phyloP scores from a whole-genome alignment of 2,888 invertebrate genomes.

The Oligia fasciuncula region DNA sequence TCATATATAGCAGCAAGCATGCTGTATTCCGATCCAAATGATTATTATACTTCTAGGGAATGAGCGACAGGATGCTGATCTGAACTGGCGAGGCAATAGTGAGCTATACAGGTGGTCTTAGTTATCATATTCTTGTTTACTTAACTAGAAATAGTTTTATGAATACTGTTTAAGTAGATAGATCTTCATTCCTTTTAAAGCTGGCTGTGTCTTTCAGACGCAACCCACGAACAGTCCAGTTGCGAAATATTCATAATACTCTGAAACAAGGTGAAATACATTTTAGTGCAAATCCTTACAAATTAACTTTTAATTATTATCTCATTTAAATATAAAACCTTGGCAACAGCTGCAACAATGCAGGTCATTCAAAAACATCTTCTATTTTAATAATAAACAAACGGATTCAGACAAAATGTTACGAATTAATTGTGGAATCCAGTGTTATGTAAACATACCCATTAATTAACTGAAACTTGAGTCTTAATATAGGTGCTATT shows the following conservation, averaged over 20 bases:
- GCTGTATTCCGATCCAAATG: slow-evolving; percentile 33
- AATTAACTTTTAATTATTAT: slow-evolving; percentile 24
- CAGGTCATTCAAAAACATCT: slow-evolving; percentile 30
- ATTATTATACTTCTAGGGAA: slow-evolving; percentile 50
- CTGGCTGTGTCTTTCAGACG: slow-evolving; percentile 79
- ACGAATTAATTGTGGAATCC: slow-evolving; percentile 33
- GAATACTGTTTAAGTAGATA: slow-evolving; percentile 89
- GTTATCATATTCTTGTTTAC: slow-evolving; percentile 75
- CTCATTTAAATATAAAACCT: slow-evolving; percentile 24
- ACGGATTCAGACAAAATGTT: slow-evolving; percentile 33
- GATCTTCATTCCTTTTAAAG: slow-evolving; percentile 86
- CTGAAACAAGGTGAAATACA: slow-evolving; percentile 70
- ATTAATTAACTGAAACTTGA: slow-evolving; percentile 13
- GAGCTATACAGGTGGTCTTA: slow-evolving; percentile 78
- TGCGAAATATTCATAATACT: slow-evolving; percentile 81
- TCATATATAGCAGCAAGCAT: slow-evolving; percentile 26
- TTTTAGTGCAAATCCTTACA: slow-evolving; percentile 18
- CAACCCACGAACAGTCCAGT: slow-evolving; percentile 75
- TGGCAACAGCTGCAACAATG: slow-evolving; percentile 47
- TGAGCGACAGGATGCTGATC: slow-evolving; percentile 68
- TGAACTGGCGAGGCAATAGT: slow-evolving; percentile 80
- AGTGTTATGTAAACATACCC: slow-evolving; percentile 20
- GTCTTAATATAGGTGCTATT: slow-evolving; percentile 18
- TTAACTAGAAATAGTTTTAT: slow-evolving; percentile 85
- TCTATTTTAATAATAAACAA: slow-evolving; percentile 54